Evolutionary conservation across 2,797 vertebrate species (phyloP).

Genomic region (Furcifer pardalis): DNA sequence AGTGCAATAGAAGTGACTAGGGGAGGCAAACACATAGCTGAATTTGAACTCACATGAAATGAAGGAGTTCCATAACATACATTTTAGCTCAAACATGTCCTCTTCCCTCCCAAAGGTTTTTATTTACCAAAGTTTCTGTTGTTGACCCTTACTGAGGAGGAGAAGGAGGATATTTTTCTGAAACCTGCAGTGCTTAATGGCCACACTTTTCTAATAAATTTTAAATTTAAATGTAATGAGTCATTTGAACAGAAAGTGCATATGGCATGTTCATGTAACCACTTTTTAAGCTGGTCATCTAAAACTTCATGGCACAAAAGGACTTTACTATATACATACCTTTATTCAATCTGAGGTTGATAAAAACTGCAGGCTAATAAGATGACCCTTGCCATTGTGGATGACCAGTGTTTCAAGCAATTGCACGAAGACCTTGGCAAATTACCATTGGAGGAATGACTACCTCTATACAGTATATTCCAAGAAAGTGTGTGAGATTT

Average conservation of each 20-base stretch:
- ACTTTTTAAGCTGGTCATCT: neutral
- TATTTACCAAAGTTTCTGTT: neutral
- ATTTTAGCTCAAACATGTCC: neutral
- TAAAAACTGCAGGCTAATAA: neutral
- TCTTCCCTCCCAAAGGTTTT: neutral
- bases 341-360: neutral
- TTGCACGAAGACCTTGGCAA: neutral
- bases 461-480: neutral
- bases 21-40: conserved; percentile 12
- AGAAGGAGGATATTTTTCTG: neutral
- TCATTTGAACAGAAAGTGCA: neutral
- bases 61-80: neutral
- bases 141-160: neutral
- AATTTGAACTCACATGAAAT: neutral
- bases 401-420: neutral
- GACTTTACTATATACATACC: neutral
- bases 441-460: neutral
- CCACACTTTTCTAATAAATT: neutral
- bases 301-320: neutral
- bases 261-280: neutral
- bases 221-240: neutral
- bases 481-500: neutral
- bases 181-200: neutral
- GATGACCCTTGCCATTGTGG: neutral
- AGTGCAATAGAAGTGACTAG: neutral